Conservation (phyloP, 2,113 vertebrate species). For the Oncorhynchus mykiss region DNA sequence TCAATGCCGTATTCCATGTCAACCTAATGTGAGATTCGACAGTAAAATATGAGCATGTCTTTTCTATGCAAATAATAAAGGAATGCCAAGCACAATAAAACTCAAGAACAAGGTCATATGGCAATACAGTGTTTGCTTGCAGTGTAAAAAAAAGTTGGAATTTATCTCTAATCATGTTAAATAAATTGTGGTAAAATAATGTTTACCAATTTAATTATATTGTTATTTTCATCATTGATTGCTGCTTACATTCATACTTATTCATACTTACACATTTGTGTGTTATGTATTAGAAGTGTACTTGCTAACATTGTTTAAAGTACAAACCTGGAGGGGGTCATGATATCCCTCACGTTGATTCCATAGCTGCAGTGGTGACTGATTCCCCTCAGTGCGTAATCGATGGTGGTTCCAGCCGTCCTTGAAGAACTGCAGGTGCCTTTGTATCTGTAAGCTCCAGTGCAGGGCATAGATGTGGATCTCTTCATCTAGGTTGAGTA, state of each 20-base stretch:
- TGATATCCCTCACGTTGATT: slow-evolving; percentile 4
- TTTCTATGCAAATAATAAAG: not conserved
- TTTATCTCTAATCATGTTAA: too few relatives aligned
- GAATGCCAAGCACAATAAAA: not conserved
- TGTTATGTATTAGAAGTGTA: too few relatives aligned
- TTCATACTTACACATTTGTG: not conserved
- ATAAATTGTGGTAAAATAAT: too few relatives aligned
- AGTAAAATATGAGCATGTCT: not conserved
- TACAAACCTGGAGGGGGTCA: not conserved
- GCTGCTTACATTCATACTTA: slow-evolving; percentile 2
- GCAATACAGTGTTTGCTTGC: too few relatives aligned
- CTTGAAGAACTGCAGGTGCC: slow-evolving; percentile 12
- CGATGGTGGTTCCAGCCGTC: slow-evolving; percentile 18
- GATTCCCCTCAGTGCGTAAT: slow-evolving; percentile 9
- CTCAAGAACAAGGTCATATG: too few relatives aligned
- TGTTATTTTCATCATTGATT: not conserved
- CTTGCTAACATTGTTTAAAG: not conserved
- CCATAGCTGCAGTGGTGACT: slow-evolving; percentile 46
- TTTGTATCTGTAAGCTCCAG: slow-evolving; percentile 17
- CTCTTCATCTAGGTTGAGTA: slow-evolving; percentile 17
- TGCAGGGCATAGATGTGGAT: slow-evolving; percentile 15
- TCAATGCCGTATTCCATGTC: not conserved
- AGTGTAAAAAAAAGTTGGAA: too few relatives aligned
- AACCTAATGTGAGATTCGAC: not conserved
- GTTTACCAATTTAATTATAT: too few relatives aligned